Conservation (phyloP, 2,888 invertebrate genomes). For the Clusia tigrina region DNA sequence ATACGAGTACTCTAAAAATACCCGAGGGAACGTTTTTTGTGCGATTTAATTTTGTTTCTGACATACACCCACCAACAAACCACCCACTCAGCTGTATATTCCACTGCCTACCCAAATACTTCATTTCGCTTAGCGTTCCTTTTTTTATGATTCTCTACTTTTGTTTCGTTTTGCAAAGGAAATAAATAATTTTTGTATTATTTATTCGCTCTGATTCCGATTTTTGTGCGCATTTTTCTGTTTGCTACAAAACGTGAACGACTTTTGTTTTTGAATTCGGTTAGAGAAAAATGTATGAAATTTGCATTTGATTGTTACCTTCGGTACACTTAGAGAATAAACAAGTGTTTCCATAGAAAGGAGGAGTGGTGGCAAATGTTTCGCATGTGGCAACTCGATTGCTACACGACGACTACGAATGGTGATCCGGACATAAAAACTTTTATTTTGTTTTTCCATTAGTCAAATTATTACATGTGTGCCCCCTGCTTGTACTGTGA, state of each 20-base stretch:
- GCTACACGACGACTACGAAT: too few relatives aligned
- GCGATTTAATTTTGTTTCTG: conserved; percentile 1
- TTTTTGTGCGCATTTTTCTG: background rate
- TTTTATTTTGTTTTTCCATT: too few relatives aligned
- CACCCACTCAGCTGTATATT: background rate
- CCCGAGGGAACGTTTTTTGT: conserved; percentile 14
- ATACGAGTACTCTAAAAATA: conserved; percentile 16
- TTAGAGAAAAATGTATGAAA: too few relatives aligned
- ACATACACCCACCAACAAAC: background rate
- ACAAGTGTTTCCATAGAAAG: too few relatives aligned
- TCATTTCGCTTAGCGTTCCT: background rate
- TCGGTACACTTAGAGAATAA: too few relatives aligned
- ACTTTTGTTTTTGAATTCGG: too few relatives aligned
- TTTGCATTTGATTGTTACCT: too few relatives aligned
- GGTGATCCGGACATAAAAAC: too few relatives aligned
- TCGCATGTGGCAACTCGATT: too few relatives aligned
- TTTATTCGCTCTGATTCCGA: conserved; percentile 11
- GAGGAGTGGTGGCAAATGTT: too few relatives aligned
- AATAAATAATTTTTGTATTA: conserved; percentile 7
- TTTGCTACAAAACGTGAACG: background rate
- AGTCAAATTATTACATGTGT: too few relatives aligned
- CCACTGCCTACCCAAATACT: background rate
- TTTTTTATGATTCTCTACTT: background rate
- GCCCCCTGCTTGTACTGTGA: too few relatives aligned
- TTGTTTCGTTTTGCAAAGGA: background rate